Conservation (phyloP, 2,888 invertebrate species). For the Agonopterix subpropinquella region DNA sequence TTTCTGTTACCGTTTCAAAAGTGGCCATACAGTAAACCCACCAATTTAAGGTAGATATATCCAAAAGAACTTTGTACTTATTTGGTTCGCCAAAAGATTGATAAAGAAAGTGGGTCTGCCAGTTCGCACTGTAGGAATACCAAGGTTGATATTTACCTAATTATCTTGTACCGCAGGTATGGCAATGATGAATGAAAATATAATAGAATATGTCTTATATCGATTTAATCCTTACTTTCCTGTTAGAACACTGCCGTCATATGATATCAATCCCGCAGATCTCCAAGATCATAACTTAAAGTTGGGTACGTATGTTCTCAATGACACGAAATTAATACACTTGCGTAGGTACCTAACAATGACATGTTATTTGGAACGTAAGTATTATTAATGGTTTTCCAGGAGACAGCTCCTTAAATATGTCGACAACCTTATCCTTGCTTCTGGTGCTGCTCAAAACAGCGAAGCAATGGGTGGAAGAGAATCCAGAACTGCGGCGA, state of each 20-base stretch:
- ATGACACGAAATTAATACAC: no score
- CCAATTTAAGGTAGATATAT: no score
- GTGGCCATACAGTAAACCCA: no score
- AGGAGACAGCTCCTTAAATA: slow-evolving; percentile 50
- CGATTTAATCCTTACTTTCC: slow-evolving; percentile 64
- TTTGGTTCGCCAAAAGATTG: no score
- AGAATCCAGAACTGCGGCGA: slow-evolving; percentile 23
- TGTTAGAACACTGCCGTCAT: slow-evolving; percentile 29
- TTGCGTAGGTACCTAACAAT: no score
- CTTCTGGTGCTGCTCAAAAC: slow-evolving; percentile 45
- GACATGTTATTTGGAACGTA: no score
- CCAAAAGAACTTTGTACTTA: no score
- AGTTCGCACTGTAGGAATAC: no score
- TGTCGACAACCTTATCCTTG: slow-evolving; percentile 38
- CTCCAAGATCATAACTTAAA: slow-evolving; percentile 39
- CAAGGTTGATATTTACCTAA: background rate
- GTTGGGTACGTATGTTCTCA: slow-evolving; percentile 31
- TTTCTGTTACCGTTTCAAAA: no score
- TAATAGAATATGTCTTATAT: slow-evolving; percentile 54
- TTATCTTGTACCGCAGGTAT: slow-evolving; percentile 32
- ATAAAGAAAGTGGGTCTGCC: no score
- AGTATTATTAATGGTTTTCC: slow-evolving; percentile 1
- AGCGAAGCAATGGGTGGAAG: slow-evolving; percentile 25
- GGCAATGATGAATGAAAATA: slow-evolving; percentile 47
- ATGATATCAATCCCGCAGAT: slow-evolving; percentile 44